Conservation (phyloP, 2,888 invertebrate genomes). For the Hylaea fasciaria region DNA sequence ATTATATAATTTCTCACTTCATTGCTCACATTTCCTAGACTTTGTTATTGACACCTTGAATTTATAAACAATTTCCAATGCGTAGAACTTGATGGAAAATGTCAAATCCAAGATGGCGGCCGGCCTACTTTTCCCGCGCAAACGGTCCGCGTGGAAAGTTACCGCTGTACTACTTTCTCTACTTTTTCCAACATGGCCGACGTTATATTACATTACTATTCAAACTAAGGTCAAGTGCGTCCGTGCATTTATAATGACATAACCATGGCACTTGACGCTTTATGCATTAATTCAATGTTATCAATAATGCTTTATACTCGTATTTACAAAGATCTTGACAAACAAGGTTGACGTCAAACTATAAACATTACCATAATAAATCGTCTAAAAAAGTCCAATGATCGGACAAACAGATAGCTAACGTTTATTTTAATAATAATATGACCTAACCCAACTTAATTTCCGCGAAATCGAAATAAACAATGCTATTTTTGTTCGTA, state of each 20-base stretch:
- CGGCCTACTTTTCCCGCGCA: constrained; percentile 82
- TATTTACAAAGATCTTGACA: constrained; percentile 25
- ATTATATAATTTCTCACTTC: constrained; percentile 35
- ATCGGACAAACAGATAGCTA: constrained; percentile 28
- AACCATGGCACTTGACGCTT: constrained; percentile 27
- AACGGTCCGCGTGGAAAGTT: constrained; percentile 81
- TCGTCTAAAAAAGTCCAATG: constrained; percentile 29
- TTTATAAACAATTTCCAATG: constrained; percentile 38
- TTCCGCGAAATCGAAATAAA: constrained; percentile 25
- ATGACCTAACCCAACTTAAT: constrained; percentile 33
- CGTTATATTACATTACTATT: constrained; percentile 63
- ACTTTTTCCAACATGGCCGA: constrained; percentile 83
- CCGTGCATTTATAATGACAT: constrained; percentile 41
- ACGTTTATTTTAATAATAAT: constrained; percentile 25
- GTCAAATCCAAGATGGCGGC: constrained; percentile 77
- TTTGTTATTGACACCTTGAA: constrained; percentile 22
- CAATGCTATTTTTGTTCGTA: constrained; percentile 7
- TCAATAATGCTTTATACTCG: constrained; percentile 27
- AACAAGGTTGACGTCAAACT: constrained; percentile 38
- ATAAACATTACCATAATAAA: constrained; percentile 39
- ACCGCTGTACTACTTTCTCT: constrained; percentile 84
- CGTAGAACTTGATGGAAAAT: constrained; percentile 60
- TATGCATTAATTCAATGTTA: constrained; percentile 29
- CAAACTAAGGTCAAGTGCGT: constrained; percentile 73
- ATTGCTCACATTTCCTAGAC: constrained; percentile 33